phyloP scores from a whole-genome alignment of 2,113 vertebrate genomes.

The Caranx ignobilis region DNA sequence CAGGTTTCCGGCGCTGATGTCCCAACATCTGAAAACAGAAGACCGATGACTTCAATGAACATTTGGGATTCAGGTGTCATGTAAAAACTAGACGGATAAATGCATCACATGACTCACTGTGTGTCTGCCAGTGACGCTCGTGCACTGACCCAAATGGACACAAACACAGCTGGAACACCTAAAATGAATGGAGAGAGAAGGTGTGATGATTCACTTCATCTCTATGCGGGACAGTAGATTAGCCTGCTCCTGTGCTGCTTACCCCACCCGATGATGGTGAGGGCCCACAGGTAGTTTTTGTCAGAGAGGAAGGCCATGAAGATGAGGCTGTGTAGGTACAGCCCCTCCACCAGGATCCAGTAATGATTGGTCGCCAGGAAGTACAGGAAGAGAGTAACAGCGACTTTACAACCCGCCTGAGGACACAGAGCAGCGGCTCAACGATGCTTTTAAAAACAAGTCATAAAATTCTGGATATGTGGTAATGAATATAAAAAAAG shows the following conservation, averaged over 20 bases:
- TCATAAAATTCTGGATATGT: neutral
- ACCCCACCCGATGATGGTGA: slow-evolving; percentile 94
- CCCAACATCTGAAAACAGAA: slow-evolving; percentile 84
- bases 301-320: slow-evolving; percentile 95
- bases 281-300: slow-evolving; percentile 91
- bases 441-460: neutral
- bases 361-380: slow-evolving; percentile 95
- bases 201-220: neutral
- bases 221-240: too few relatives aligned
- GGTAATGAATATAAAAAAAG: neutral
- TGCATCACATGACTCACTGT: slow-evolving; percentile 80
- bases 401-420: slow-evolving; percentile 92
- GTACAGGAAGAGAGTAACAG: slow-evolving; percentile 92
- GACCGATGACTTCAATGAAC: neutral
- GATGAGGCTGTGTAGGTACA: slow-evolving; percentile 94
- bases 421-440: slow-evolving; percentile 1
- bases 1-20: slow-evolving; percentile 87
- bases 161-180: slow-evolving; percentile 89
- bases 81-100: neutral
- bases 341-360: slow-evolving; percentile 94
- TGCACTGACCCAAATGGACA: slow-evolving; percentile 87
- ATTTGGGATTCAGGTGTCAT: neutral
- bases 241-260: slow-evolving; percentile 34
- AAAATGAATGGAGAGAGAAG: neutral
- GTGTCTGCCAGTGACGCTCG: slow-evolving; percentile 87